Conservation (phyloP, 2,113 vertebrate species). For the Rhinopomastus cyanomelas region DNA sequence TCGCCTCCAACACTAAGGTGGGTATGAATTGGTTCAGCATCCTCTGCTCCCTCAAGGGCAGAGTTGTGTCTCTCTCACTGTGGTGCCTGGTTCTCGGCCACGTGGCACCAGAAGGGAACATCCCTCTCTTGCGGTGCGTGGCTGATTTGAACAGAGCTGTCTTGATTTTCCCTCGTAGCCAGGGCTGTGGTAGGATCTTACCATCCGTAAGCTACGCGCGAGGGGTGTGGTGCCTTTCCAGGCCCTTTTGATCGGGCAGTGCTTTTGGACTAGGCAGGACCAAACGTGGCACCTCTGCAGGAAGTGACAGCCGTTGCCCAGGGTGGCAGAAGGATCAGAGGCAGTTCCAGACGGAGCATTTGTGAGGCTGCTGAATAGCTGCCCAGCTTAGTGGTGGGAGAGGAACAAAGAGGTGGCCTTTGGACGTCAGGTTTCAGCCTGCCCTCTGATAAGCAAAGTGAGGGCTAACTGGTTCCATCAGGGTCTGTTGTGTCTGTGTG, state of each 20-base stretch:
- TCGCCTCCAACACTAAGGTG: not conserved
- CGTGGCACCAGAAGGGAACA: not conserved
- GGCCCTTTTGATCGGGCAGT: not conserved
- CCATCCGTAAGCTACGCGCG: not conserved
- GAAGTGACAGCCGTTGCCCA: not conserved
- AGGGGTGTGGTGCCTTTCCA: not conserved
- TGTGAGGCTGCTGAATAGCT: not conserved
- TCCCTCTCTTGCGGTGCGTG: not conserved
- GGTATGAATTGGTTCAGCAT: not conserved
- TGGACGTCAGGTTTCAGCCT: not conserved
- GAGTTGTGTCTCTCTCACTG: fast-evolving
- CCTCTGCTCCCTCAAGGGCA: not conserved
- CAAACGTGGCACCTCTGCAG: not conserved
- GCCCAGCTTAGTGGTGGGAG: not conserved
- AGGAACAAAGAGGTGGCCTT: conserved; percentile 2
- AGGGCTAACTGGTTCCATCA: not conserved
- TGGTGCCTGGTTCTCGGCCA: not conserved
- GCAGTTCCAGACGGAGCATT: conserved; percentile 11
- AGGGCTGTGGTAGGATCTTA: not conserved
- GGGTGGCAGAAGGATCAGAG: conserved; percentile 3
- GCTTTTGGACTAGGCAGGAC: not conserved
- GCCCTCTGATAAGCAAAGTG: not conserved
- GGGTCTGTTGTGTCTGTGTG: not conserved
- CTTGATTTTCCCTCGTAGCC: not conserved
- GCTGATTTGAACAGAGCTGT: not conserved